Conservation (phyloP, 2,113 vertebrate species). For the Propithecus coquereli region DNA sequence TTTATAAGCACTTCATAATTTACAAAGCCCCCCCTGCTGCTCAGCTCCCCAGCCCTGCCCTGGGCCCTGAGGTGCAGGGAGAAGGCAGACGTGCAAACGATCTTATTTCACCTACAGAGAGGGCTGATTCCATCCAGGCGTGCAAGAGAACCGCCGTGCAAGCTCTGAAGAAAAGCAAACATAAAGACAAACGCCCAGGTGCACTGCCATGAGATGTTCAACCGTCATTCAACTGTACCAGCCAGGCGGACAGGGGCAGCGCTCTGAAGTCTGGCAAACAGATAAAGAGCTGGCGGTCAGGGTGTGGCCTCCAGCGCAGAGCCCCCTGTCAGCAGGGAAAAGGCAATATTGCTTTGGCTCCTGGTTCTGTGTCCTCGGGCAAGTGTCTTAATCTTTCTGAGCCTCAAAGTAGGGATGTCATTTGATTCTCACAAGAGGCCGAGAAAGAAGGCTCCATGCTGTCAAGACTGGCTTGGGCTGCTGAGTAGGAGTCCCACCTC, state of each 20-base stretch:
- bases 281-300: neutral
- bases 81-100: neutral
- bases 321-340: neutral
- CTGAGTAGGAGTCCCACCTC: neutral
- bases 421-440: neutral
- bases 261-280: neutral
- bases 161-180: neutral
- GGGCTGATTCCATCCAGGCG: accelerated
- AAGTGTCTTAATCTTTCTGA: neutral
- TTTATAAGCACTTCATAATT: neutral
- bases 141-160: accelerated
- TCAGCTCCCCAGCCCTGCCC: neutral
- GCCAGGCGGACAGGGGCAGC: no score
- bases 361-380: neutral
- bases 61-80: neutral
- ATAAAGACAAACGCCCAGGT: no score
- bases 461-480: no score
- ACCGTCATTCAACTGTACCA: accelerated
- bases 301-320: neutral
- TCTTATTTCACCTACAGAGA: neutral
- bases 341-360: neutral
- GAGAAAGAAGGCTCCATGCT: neutral
- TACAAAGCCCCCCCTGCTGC: neutral
- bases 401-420: neutral
- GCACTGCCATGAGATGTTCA: neutral